Evolutionary conservation across 2,113 vertebrate species (phyloP), one percentile per base, ranked within the genome.

Genomic region (Tenrec ecaudatus): DNA sequence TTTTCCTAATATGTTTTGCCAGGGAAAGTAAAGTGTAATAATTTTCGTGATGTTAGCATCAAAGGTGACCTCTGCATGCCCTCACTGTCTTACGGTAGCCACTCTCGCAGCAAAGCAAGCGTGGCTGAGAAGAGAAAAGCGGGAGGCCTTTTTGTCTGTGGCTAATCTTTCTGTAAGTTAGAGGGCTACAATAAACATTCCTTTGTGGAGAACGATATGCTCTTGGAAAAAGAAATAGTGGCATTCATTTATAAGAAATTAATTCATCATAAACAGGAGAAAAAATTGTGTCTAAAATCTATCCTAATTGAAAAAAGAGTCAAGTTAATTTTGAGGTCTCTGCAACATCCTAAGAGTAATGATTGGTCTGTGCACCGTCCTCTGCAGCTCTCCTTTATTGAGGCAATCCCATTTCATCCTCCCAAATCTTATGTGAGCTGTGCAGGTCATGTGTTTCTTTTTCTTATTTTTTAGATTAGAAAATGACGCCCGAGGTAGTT

Each of bases 101-200:
- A 94, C 96, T 95, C 69, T 85, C 96, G 89, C 53, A 95, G 86
- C 88, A 86, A 94, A 94, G 62, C 57, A 96, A 95, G 88, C 81
- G 29, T 86, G 84, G 27, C 81, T 68, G 53, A 73, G 31, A 79
- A 66, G 29, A 73, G 71, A 83, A 79, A 69, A 27, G 79, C 83
- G 92, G 84, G 95, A 92, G 84, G 20, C 1, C 62, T 7, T 69
- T 95, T 88, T 95, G 73, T 43, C 68, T 86, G 80, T 47, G 36
- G n/a, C 9, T 92, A 36, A 93, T 25, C 88, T 96, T 94, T 95
- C 57, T 88, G 58, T 92, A 91, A 36, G 38, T 90, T 85, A 82
- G 16, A 62, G 78, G 82, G 40, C 33, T 22, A 5, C 82, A 73
- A 71, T 68, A 89, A 73, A 82, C 68, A 62, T 43, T 36, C 7